Conservation (phyloP, 1,140 invertebrate species). For the Temnothorax curvispinosus region DNA sequence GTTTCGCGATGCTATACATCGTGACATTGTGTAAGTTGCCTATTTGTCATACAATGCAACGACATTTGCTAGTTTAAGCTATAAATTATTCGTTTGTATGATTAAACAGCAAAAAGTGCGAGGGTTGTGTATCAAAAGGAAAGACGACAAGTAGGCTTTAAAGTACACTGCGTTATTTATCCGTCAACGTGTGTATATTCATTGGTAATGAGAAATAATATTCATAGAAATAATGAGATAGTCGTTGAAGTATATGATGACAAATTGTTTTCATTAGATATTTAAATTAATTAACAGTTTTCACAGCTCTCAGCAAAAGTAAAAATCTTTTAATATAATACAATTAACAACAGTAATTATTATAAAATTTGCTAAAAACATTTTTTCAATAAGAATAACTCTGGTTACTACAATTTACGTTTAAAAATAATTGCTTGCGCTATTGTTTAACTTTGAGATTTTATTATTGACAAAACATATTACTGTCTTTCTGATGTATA, state of each 20-base stretch:
- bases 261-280: neutral
- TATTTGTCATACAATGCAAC: neutral
- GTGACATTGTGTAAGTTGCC: neutral
- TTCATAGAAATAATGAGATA: constrained; percentile 15
- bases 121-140: constrained; percentile 1
- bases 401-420: neutral
- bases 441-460: neutral
- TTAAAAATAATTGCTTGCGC: neutral
- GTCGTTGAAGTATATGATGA: neutral
- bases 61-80: neutral
- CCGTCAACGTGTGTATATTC: neutral
- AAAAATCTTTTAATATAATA: constrained; percentile 16
- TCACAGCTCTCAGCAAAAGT: neutral
- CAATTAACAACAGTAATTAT: neutral
- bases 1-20: neutral
- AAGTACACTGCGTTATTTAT: constrained; percentile 26
- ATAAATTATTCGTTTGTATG: constrained; percentile 22
- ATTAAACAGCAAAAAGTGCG: constrained; percentile 1
- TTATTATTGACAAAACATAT: neutral
- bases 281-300: neutral
- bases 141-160: constrained; percentile 9
- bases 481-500: neutral
- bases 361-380: neutral
- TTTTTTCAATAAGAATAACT: neutral
- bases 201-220: constrained; percentile 23